Conservation (phyloP, 2,113 vertebrate genomes). For the Chaetorhynchus papuensis region DNA sequence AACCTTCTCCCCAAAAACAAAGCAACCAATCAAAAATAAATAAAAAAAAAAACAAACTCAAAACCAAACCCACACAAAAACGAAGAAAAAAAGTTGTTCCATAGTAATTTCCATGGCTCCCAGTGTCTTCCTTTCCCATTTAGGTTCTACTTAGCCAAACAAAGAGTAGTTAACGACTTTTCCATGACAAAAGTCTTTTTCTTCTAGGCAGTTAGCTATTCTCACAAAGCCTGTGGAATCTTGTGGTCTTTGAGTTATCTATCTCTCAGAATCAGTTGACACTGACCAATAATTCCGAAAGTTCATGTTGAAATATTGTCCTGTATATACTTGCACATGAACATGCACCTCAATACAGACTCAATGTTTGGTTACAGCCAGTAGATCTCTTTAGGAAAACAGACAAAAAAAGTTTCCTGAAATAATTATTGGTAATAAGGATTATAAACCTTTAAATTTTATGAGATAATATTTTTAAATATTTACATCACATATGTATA, state of each 20-base stretch:
- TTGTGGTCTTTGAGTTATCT: not conserved
- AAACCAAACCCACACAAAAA: fast-evolving
- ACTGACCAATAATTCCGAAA: not conserved
- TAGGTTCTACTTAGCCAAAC: not conserved
- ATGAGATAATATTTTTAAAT: not conserved
- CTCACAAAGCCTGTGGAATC: not conserved
- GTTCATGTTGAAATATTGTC: not conserved
- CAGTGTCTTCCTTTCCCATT: not conserved
- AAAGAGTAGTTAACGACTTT: not conserved
- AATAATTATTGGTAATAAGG: not conserved
- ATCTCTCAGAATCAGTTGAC: not conserved
- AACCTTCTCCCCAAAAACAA: fast-evolving
- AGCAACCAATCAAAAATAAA: not conserved
- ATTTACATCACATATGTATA: not conserved
- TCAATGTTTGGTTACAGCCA: not conserved
- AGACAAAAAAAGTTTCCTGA: fast-evolving
- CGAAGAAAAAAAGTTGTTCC: not conserved
- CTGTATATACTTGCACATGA: not conserved
- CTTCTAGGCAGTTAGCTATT: not conserved
- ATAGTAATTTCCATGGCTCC: not conserved
- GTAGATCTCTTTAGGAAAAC: not conserved
- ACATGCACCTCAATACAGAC: not conserved
- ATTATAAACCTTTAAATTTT: not conserved
- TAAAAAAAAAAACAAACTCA: not conserved
- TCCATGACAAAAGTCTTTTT: not conserved